phyloP scores from a whole-genome alignment of 2,888 invertebrate genomes.

The Volucella inanis region DNA sequence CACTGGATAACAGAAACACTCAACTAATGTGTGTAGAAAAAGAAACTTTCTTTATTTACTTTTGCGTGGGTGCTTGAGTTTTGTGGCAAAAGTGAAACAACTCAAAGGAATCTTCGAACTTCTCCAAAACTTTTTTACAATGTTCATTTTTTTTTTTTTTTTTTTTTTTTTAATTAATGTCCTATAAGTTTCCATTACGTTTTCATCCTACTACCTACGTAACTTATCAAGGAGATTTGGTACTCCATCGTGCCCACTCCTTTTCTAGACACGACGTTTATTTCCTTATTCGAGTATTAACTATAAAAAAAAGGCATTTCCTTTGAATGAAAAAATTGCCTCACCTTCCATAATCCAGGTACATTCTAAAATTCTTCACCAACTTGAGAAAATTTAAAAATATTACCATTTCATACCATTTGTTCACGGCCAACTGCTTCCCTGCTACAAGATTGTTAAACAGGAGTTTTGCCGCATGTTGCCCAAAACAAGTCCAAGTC shows the following conservation, averaged over 20 bases:
- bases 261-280: constrained; percentile 30
- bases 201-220: background rate
- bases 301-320: constrained; percentile 39
- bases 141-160: constrained; percentile 11
- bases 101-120: constrained; percentile 9
- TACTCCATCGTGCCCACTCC: background rate
- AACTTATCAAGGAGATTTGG: constrained; percentile 36
- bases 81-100: background rate
- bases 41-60: constrained; percentile 9
- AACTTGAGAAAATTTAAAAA: constrained; percentile 37
- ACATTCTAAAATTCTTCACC: constrained; percentile 9
- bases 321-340: constrained; percentile 38
- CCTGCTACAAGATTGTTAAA: background rate
- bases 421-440: constrained; percentile 55
- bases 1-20: constrained; percentile 2
- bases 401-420: constrained; percentile 51
- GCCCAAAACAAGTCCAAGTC: constrained; percentile 36
- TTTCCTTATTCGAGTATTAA: constrained; percentile 49
- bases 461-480: constrained; percentile 15
- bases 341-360: constrained; percentile 41
- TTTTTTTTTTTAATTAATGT: constrained; percentile 12
- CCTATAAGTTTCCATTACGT: constrained; percentile 30
- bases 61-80: background rate
- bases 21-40: constrained; percentile 9
- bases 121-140: background rate